Base-by-base conservation (phyloP, 1,140 invertebrate species). In the Periplaneta americana region DNA sequence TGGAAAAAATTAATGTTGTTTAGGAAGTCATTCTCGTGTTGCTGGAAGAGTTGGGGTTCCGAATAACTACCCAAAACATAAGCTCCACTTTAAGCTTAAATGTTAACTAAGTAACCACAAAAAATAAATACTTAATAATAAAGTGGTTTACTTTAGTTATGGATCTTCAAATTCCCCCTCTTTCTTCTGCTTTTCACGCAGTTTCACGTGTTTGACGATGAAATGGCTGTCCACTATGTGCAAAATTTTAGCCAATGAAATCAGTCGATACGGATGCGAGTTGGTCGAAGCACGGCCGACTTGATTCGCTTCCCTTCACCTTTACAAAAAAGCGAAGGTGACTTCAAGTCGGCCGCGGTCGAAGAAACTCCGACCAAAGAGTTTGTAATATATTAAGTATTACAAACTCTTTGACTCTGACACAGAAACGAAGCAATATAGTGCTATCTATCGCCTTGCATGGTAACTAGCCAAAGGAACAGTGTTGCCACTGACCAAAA, bases 151-250 rank as follows among this genome's bases (percentile, higher is more conserved):
- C 75, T 77, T 77, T 33, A 8, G 35, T 34, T 77, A 34, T 77
- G 33, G 13, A 34, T 36, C 75, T 36, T 36, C 35, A 77, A 34
- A 77, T 33, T 77, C 75, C 33, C 48, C 22, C 48, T 66, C 48
- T 66, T 66, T 66, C 48, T 66, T 66, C 22, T 66, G 22, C 48
- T 33, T 34, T 36, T 77, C 75, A 77, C 75, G 75, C 35, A 77
- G 35, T 34, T 77, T 77, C 75, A 77, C 75, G 75, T 31, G 75
- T 77, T 77, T 77, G 33, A 77, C 75, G 75, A 77, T 77, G 75
- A 77, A 77, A 77, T 77, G 31, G 75, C 75, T 34, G 32, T 66
- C 48, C 48, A 66, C 48, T 66, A 28, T 28, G 22, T 66, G 48
- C 48, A 66, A n/a, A 66, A 66, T 66, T 66, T 66, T 28, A 66